Conservation (phyloP, 2,113 vertebrate genomes). For the Hippopotamus amphibius region DNA sequence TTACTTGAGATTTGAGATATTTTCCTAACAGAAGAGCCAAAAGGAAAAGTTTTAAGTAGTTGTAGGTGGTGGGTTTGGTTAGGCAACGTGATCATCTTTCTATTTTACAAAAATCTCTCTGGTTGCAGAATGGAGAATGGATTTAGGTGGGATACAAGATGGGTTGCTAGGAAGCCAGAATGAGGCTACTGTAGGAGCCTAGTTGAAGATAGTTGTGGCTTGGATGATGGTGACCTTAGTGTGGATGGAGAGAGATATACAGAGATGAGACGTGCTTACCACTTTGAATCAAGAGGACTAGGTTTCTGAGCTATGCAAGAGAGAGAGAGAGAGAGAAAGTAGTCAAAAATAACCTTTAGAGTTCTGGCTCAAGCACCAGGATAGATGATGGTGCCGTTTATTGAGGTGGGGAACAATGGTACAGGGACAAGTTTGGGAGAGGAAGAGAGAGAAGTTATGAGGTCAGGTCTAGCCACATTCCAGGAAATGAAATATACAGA, state of each 20-base stretch:
- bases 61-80: not conserved
- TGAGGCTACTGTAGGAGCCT: not conserved
- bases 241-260: not conserved
- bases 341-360: not conserved
- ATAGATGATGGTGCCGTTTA: not conserved
- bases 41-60: conserved; percentile 5
- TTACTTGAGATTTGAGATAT: not conserved
- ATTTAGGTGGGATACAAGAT: not conserved
- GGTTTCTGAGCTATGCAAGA: not conserved
- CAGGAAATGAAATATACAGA: not conserved
- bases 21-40: conserved; percentile 28
- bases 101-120: conserved; percentile 37
- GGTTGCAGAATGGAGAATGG: not conserved
- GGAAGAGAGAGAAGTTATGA: not conserved
- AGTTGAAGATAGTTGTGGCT: not conserved
- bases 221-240: not conserved
- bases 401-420: not conserved
- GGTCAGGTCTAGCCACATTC: not conserved
- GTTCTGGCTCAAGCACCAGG: not conserved
- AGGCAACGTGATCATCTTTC: not conserved
- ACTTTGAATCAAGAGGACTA: not conserved
- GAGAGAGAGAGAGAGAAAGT: not conserved
- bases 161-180: not conserved
- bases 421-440: not conserved
- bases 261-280: not conserved